Evolutionary conservation across 1,140 invertebrate genomes (phyloP).

Genomic region (Copidosoma floridanum): DNA sequence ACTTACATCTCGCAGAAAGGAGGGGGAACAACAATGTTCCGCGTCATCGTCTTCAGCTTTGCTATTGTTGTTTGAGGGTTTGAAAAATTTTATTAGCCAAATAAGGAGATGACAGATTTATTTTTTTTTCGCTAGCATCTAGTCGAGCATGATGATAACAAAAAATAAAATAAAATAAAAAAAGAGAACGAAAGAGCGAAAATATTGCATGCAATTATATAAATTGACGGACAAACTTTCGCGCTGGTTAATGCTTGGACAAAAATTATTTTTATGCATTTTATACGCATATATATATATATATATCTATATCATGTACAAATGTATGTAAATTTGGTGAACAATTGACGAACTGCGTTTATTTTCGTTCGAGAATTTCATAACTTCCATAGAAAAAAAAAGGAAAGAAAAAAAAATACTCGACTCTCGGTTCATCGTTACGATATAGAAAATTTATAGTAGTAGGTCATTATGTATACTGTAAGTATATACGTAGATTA

Average conservation of each 20-base stretch:
- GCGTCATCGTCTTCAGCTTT: too few species aligned
- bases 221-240: conserved; percentile 1
- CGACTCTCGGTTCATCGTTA: conserved; percentile 4
- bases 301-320: too few species aligned
- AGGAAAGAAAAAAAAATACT: too few species aligned
- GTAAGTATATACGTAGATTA: not conserved
- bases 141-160: too few species aligned
- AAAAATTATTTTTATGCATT: conserved; percentile 30
- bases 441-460: too few species aligned
- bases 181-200: not conserved
- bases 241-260: conserved; percentile 21
- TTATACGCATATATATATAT: too few species aligned
- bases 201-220: not conserved
- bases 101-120: not conserved
- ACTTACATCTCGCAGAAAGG: too few species aligned
- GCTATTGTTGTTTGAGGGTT: not conserved
- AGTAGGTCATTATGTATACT: too few species aligned
- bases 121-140: too few species aligned
- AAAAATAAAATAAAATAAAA: conserved; percentile 1
- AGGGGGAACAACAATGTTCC: too few species aligned
- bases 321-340: conserved; percentile 26
- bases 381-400: conserved; percentile 11
- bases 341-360: not conserved
- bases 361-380: conserved; percentile 11
- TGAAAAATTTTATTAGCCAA: not conserved